phyloP scores from a whole-genome alignment of 2,113 vertebrate genomes.

The Hyperopisus bebe region DNA sequence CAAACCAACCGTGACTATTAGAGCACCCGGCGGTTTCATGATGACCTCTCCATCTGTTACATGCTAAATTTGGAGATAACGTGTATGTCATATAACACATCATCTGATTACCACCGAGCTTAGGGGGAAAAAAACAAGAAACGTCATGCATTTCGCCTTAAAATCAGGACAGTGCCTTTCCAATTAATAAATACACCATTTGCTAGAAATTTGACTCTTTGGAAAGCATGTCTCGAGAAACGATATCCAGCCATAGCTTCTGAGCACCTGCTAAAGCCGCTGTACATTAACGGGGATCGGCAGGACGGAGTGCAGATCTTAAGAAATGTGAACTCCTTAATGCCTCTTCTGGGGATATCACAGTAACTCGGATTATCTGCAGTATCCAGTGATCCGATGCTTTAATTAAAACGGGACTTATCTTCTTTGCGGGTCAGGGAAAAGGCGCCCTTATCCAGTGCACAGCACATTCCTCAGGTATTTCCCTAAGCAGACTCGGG shows the following conservation, averaged over 20 bases:
- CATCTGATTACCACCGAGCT: background rate
- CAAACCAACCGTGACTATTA: background rate
- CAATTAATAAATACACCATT: background rate
- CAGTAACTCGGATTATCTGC: slow-evolving; percentile 41
- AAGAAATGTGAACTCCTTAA: slow-evolving; percentile 33
- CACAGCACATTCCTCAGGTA: slow-evolving; percentile 25
- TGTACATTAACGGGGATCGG: background rate
- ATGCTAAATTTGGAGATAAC: background rate
- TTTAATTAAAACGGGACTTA: slow-evolving; percentile 49
- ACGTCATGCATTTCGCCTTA: background rate
- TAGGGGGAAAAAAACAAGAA: background rate
- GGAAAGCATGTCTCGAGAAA: background rate
- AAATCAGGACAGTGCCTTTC: background rate
- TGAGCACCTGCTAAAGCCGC: background rate
- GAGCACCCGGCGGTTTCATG: background rate
- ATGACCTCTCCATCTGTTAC: background rate
- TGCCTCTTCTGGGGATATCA: slow-evolving; percentile 40
- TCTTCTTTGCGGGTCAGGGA: slow-evolving; percentile 34
- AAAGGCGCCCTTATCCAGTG: slow-evolving; percentile 21
- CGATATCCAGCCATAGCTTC: background rate
- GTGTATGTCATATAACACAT: background rate
- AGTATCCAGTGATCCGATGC: slow-evolving; percentile 24
- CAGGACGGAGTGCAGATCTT: background rate
- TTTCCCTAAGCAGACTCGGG: slow-evolving; percentile 21
- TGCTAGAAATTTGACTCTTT: background rate